Evolutionary conservation across 2,888 invertebrate species (phyloP).

Genomic region (Heliconius hortense): DNA sequence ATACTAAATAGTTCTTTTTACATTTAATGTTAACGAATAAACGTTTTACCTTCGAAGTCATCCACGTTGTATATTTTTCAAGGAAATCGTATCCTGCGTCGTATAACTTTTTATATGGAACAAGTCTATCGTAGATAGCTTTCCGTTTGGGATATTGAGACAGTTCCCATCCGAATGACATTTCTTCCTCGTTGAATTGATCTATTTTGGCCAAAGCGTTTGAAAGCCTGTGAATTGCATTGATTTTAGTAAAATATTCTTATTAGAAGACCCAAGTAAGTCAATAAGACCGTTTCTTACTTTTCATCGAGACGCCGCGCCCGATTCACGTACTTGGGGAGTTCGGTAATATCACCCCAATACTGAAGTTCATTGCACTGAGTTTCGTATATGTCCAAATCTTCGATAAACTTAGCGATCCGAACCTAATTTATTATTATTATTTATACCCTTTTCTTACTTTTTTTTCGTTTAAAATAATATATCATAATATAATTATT

Average conservation of each 20-base stretch:
- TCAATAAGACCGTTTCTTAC: conserved; percentile 52
- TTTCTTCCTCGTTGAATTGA: conserved; percentile 95
- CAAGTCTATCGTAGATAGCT: conserved; percentile 88
- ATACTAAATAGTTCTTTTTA: not conserved
- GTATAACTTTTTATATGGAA: conserved; percentile 93
- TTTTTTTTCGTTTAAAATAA: too few relatives aligned
- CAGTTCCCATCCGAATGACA: conserved; percentile 92
- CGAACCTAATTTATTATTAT: conserved; percentile 73
- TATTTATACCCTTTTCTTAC: not conserved
- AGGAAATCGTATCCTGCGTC: conserved; percentile 94
- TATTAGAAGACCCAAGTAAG: not conserved
- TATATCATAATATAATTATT: too few relatives aligned
- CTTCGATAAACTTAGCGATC: conserved; percentile 91
- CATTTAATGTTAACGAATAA: not conserved
- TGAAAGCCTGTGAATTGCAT: conserved; percentile 75
- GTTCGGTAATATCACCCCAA: conserved; percentile 92
- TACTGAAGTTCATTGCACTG: conserved; percentile 93
- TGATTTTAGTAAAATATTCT: not conserved
- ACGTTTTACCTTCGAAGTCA: conserved; percentile 82
- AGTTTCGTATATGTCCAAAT: conserved; percentile 88
- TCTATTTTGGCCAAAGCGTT: conserved; percentile 90
- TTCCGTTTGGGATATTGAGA: conserved; percentile 95
- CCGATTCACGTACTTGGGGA: conserved; percentile 91
- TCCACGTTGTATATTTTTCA: conserved; percentile 92
- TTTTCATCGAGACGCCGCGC: conserved; percentile 89